Evolutionary conservation across 2,113 vertebrate species (phyloP), one percentile per base, ranked within the genome.

Genomic region (Ciconia boyciana): DNA sequence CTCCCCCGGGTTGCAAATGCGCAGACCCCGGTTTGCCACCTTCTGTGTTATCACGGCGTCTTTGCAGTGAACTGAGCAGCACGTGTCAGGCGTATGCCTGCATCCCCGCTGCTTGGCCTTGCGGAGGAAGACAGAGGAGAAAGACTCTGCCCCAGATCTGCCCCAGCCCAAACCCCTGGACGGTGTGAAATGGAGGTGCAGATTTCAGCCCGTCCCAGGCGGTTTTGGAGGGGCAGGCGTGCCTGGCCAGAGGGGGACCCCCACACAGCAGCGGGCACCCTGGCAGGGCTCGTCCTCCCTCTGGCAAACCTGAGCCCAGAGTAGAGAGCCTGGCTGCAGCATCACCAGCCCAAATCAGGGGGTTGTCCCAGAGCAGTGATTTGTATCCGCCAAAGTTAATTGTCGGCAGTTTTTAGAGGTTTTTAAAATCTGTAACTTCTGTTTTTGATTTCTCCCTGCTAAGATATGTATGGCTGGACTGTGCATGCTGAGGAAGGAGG

Each of bases 21-120:
- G 0, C 61, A 7, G 83, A 77, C 60, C 71, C 43, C 4, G 0
- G 28, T 74, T 81, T 61, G 60, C 43, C 1, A 0, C 16, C n/a
- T 17, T 48, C 22, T 84, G 72, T 0, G 0, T 39, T 68, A 5
- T 15, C 41, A 16, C 66, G 26, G 80, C 32, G 2, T 7, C 39
- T 71, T 13, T 21, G 49, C 55, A 7, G 9, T 1, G 64, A 29
- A 10, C 28, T 11, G 32, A 31, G 72, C 25, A 4, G 43, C 2
- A 1, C 9, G 22, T 68, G 32, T 17, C 70, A 28, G 28, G 25
- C 1, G 1, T 20, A 32, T 43, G 43, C 43, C 55, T 1, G 20
- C 28, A 19, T 54, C 60, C 43, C 36, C 1, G 0, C 3, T 6
- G 62, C 84, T 64, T 2, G 0, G 26, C 43, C 57, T 22, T 1